phyloP scores from a whole-genome alignment of 2,888 invertebrate species.

The Callimorpha dominula region DNA sequence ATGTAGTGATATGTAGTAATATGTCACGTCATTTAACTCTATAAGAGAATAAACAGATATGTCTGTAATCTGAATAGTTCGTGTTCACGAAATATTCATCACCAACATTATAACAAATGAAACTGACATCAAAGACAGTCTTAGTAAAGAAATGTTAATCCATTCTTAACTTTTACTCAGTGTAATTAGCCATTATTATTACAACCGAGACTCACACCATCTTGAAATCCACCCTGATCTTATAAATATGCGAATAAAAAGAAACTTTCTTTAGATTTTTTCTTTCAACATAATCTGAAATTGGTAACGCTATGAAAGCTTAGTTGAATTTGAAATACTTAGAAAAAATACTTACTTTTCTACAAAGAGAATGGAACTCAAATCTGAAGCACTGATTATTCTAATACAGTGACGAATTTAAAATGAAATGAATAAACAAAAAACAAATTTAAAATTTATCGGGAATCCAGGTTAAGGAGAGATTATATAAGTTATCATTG shows the following conservation, averaged over 20 bases:
- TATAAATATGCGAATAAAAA: conserved; percentile 43
- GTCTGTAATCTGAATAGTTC: background rate
- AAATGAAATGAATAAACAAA: background rate
- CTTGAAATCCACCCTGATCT: conserved; percentile 31
- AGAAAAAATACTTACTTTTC: conserved; percentile 1
- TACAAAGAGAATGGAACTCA: background rate
- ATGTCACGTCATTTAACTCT: background rate
- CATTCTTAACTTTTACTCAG: conserved; percentile 37
- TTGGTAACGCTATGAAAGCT: conserved; percentile 11
- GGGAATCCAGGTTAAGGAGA: background rate
- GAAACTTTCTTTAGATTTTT: conserved; percentile 21
- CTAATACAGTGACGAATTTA: conserved; percentile 1
- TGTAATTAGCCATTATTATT: conserved; percentile 47
- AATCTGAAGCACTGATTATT: conserved; percentile 13
- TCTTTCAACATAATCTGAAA: conserved; percentile 11
- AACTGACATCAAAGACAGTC: conserved; percentile 1
- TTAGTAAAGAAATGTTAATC: conserved; percentile 41
- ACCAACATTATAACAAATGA: background rate
- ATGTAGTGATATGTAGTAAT: too few species aligned
- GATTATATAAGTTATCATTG: background rate
- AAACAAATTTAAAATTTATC: background rate
- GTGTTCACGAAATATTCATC: background rate
- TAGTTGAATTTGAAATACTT: conserved; percentile 2
- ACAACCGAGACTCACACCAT: conserved; percentile 26
- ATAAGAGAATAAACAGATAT: background rate